Conservation (phyloP, 2,797 vertebrate genomes). For the Sarcoramphus papa region DNA sequence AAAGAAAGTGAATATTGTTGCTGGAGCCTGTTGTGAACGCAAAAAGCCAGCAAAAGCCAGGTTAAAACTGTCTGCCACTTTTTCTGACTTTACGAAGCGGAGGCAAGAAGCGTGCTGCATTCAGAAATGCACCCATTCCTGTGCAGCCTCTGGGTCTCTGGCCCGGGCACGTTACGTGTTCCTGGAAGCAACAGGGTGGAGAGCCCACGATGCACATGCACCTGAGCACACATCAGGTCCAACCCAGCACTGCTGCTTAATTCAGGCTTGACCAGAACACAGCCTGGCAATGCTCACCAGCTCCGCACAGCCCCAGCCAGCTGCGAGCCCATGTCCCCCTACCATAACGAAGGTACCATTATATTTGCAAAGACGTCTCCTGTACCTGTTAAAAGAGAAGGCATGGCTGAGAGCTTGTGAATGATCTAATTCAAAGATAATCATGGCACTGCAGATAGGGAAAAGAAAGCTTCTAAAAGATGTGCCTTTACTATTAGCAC, state of each 20-base stretch:
- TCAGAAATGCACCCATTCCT: not conserved
- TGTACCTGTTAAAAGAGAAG: not conserved
- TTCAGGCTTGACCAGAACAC: not conserved
- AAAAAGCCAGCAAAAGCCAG: not conserved
- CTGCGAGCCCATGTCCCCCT: not conserved
- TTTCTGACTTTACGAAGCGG: not conserved
- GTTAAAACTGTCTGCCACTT: not conserved
- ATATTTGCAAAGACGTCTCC: not conserved
- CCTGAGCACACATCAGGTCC: not conserved
- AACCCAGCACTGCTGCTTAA: not conserved
- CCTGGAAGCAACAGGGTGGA: not conserved
- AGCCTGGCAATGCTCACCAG: not conserved
- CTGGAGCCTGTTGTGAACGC: not conserved
- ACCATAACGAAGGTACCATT: not conserved
- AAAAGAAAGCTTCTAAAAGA: not conserved
- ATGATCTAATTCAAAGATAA: not conserved
- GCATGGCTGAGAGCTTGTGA: not conserved
- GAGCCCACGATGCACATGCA: accelerated
- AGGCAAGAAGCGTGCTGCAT: not conserved
- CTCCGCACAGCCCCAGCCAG: not conserved
- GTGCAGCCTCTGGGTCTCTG: not conserved
- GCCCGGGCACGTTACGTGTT: accelerated
- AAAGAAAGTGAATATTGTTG: not conserved
- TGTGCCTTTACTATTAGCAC: not conserved
- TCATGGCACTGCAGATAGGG: not conserved